Conservation (phyloP, 1,140 invertebrate genomes). For the Listronotus bonariensis region DNA sequence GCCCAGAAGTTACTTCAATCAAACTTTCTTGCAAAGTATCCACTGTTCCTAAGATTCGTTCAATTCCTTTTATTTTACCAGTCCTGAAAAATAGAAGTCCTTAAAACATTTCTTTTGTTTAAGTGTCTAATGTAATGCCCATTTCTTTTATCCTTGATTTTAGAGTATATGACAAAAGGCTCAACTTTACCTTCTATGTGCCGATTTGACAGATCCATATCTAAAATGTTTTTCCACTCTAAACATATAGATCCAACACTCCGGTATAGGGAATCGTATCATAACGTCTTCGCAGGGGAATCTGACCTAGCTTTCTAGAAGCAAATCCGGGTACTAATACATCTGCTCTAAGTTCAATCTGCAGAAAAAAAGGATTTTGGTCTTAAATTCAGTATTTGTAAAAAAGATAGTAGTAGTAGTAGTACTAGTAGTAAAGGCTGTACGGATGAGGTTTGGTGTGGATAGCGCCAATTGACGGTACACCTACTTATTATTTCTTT, state of each 20-base stretch:
- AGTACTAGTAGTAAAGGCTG: too few species aligned
- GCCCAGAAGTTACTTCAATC: constrained; percentile 96
- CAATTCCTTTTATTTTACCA: constrained; percentile 92
- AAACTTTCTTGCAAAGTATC: constrained; percentile 89
- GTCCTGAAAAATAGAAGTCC: constrained; percentile 62
- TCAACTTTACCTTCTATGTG: constrained; percentile 74
- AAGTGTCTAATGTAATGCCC: too few species aligned
- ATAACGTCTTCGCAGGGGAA: constrained; percentile 97
- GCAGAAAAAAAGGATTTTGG: too few species aligned
- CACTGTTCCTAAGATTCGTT: constrained; percentile 90
- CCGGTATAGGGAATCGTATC: constrained; percentile 96
- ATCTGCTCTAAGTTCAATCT: constrained; percentile 92
- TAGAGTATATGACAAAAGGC: background rate
- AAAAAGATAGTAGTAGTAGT: too few species aligned
- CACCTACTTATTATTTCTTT: too few species aligned
- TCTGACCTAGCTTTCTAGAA: constrained; percentile 90
- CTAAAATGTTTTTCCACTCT: constrained; percentile 97
- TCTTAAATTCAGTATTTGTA: too few species aligned
- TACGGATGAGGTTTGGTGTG: too few species aligned
- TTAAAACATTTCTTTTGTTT: too few species aligned
- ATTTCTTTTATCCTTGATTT: background rate
- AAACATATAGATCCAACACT: constrained; percentile 99
- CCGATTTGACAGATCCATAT: constrained; percentile 98
- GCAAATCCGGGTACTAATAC: constrained; percentile 95
- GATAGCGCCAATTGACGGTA: too few species aligned